These are phyloP conservation scores for Vanessa cardui DNA, from an alignment of 2,888 invertebrate genomes.

Conservation along the genomic window DNA sequence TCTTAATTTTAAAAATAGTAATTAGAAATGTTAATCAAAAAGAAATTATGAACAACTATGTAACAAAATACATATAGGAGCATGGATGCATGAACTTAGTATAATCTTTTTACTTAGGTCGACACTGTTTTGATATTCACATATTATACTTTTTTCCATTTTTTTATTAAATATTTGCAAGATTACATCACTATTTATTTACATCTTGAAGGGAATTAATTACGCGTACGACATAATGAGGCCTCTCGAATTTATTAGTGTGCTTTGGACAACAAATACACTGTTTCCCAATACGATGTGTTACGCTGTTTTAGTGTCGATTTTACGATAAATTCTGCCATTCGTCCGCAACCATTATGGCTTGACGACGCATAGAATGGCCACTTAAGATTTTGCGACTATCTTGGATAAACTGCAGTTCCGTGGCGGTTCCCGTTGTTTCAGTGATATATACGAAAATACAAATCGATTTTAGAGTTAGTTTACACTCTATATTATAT, in stretches of 20 bases:
- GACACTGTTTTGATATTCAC: too few species aligned
- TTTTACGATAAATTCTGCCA: conserved; percentile 76
- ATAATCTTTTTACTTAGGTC: too few species aligned
- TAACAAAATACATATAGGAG: too few species aligned
- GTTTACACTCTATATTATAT: neutral
- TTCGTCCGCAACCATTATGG: conserved; percentile 70
- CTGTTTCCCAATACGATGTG: conserved; percentile 62
- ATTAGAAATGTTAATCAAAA: too few species aligned
- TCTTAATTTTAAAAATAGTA: too few species aligned
- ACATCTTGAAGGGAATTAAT: neutral
- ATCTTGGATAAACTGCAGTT: conserved; percentile 63
- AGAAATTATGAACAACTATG: too few species aligned
- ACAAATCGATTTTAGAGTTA: conserved; percentile 17
- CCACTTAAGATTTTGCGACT: conserved; percentile 65
- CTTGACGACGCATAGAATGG: conserved; percentile 68
- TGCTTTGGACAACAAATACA: conserved; percentile 15
- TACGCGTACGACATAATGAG: neutral
- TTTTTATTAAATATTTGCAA: neutral
- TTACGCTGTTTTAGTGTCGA: conserved; percentile 72
- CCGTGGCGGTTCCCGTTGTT: conserved; percentile 41
- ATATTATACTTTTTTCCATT: too few species aligned
- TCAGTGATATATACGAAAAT: conserved; percentile 15
- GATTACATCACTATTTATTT: neutral
- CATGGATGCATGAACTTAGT: too few species aligned
- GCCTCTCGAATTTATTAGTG: neutral